Evolutionary conservation across 2,888 invertebrate species (phyloP).

Genomic region (Drosophila prolongata): DNA sequence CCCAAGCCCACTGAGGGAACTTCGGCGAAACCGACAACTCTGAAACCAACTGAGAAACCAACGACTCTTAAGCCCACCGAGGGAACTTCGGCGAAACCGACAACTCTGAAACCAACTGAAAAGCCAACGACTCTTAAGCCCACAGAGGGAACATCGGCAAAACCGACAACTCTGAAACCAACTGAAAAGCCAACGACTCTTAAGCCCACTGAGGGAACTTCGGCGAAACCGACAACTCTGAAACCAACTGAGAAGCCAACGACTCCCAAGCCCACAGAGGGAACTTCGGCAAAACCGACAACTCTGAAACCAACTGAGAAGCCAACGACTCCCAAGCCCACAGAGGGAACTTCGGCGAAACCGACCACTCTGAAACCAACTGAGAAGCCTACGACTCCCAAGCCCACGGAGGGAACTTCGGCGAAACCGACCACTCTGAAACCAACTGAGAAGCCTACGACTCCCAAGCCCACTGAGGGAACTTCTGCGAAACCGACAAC

Average conservation of each 20-base stretch:
- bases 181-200: not conserved
- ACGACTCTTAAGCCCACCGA: conserved; percentile 7
- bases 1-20: not conserved
- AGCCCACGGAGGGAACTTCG: not conserved
- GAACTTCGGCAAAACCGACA: not conserved
- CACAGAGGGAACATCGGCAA: not conserved
- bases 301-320: not conserved
- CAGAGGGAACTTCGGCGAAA: not conserved
- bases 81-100: not conserved
- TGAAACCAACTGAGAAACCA: not conserved
- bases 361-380: not conserved
- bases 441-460: not conserved
- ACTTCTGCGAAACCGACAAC: not conserved
- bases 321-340: not conserved
- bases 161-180: not conserved
- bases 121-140: not conserved
- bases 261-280: not conserved
- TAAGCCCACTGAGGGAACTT: not conserved
- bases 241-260: not conserved
- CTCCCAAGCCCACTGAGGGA: not conserved
- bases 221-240: not conserved
- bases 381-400: not conserved
- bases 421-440: not conserved
- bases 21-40: not conserved
- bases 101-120: not conserved